A percentile compares a stretch with the other conserved stretches of the same genome.
phyloP scores from a whole-genome alignment of 1,140 invertebrate species.

The Magallana gigas region DNA sequence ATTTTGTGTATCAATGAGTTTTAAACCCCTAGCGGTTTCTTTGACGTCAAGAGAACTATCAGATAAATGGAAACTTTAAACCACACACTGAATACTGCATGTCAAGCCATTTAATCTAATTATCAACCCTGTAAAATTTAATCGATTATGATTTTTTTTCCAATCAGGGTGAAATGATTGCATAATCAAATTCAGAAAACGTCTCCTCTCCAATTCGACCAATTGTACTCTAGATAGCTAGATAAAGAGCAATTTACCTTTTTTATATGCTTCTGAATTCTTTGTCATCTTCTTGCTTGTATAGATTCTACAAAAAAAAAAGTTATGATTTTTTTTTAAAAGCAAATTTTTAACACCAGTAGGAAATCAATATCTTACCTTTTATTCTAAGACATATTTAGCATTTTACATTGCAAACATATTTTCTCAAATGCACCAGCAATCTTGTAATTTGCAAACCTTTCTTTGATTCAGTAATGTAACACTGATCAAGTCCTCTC shows the following conservation, averaged over 20 bases:
- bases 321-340: background rate
- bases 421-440: background rate
- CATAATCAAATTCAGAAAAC: too few species aligned
- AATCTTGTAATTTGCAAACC: background rate
- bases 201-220: too few species aligned
- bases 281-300: background rate
- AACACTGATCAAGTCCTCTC: background rate
- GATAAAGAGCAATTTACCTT: slow-evolving; percentile 1
- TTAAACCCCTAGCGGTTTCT: background rate
- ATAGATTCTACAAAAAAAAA: background rate
- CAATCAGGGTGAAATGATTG: too few species aligned
- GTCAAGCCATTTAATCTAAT: background rate
- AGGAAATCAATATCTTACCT: too few species aligned
- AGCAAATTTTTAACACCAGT: too few species aligned
- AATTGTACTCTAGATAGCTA: background rate
- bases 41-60: background rate
- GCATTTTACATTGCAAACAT: too few species aligned
- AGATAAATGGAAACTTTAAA: slow-evolving; percentile 10
- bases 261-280: background rate
- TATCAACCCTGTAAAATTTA: background rate
- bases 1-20: background rate
- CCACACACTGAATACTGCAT: background rate
- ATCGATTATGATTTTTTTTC: too few species aligned
- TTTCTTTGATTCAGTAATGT: background rate
- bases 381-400: too few species aligned